These are phyloP conservation scores for Saguinus midas DNA, from an alignment of 2,113 vertebrate species.

Conservation along the genomic window DNA sequence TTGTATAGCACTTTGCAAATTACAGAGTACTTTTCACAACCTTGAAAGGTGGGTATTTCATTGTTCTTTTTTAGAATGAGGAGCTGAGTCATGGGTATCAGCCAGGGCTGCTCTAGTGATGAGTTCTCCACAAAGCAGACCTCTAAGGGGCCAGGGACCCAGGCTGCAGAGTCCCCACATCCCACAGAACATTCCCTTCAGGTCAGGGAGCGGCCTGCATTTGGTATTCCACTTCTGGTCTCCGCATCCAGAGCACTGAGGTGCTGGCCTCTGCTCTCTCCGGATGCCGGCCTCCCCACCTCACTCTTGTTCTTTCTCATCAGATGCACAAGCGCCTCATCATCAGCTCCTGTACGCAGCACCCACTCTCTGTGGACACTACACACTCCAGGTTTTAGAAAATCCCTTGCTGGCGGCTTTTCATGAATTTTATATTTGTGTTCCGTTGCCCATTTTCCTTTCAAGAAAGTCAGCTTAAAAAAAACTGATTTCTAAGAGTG, in stretches of 20 bases:
- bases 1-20: conserved; percentile 43
- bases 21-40: neutral
- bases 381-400: neutral
- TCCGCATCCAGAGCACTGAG: neutral
- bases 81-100: neutral
- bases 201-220: neutral
- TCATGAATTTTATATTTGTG: neutral
- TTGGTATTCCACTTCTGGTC: neutral
- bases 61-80: conserved; percentile 44
- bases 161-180: neutral
- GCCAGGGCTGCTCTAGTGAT: neutral
- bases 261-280: neutral
- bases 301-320: no score
- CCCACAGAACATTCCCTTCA: neutral
- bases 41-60: conserved; percentile 58
- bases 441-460: neutral
- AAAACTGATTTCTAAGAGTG: neutral
- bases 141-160: neutral
- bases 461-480: neutral
- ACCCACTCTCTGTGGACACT: neutral
- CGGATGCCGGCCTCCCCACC: neutral
- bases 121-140: neutral
- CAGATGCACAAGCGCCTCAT: neutral
- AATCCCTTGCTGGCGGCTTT: neutral
- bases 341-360: no score